These are phyloP conservation scores for Atrina japonica DNA, from an alignment of 2,888 invertebrate species.

Conservation along the genomic window DNA sequence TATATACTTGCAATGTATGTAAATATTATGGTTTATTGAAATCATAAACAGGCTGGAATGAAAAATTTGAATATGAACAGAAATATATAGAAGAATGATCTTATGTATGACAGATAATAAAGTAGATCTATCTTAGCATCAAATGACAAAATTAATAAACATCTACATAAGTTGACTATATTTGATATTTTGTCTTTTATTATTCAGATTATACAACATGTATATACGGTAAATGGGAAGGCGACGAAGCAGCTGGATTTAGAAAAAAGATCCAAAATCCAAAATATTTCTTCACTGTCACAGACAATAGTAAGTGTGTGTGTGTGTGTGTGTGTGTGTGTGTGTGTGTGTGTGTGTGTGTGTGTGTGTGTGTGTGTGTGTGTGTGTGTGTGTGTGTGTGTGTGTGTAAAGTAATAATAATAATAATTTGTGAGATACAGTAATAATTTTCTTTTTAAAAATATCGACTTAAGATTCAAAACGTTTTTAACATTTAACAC, in stretches of 20 bases:
- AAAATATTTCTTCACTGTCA: conserved; percentile 60
- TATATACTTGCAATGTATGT: no score
- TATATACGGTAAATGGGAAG: conserved; percentile 71
- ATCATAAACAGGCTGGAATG: no score
- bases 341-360: no score
- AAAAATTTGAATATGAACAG: no score
- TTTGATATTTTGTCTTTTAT: background rate
- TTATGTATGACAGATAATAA: background rate
- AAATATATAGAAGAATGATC: no score
- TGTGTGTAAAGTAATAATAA: background rate
- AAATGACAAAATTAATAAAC: background rate
- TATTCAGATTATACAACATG: conserved; percentile 62
- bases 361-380: no score
- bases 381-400: background rate
- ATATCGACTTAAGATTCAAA: no score
- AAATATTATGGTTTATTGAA: no score
- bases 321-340: background rate
- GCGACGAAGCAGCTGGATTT: conserved; percentile 70
- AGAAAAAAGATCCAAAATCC: conserved; percentile 68
- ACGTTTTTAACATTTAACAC: no score
- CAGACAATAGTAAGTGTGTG: conserved; percentile 57
- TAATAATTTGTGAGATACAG: background rate
- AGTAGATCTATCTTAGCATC: background rate
- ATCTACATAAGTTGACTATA: no score
- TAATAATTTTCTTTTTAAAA: no score